Conservation (phyloP, 2,888 invertebrate species). For the Stenichneumon culpator region DNA sequence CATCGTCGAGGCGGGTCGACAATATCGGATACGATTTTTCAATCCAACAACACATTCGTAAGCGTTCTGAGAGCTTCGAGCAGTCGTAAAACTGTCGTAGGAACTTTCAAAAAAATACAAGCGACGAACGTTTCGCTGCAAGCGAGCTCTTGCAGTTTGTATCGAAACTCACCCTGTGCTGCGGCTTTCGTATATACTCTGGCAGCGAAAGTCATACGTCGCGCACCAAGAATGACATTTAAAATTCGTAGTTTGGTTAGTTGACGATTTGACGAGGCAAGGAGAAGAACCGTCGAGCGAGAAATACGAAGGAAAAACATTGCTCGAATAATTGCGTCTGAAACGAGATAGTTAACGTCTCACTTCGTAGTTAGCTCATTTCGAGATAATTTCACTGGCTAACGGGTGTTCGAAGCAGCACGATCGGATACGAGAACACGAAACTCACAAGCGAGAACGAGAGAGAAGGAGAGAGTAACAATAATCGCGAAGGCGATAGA, state of each 20-base stretch:
- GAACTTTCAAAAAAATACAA: not conserved
- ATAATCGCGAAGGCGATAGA: slow-evolving; percentile 3
- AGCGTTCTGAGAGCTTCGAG: too few species aligned
- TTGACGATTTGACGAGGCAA: slow-evolving; percentile 38
- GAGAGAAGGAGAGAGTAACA: slow-evolving; percentile 34
- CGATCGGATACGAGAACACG: slow-evolving; percentile 41
- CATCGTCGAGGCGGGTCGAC: too few species aligned
- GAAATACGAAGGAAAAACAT: not conserved
- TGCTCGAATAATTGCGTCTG: not conserved
- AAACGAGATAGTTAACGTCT: not conserved
- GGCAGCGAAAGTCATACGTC: slow-evolving; percentile 12
- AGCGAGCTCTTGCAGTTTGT: not conserved
- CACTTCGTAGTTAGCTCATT: not conserved
- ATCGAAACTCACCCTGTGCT: not conserved
- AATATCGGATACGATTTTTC: too few species aligned
- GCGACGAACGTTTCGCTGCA: not conserved
- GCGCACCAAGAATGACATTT: slow-evolving; percentile 65
- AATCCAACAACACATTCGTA: too few species aligned
- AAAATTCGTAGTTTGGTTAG: slow-evolving; percentile 64
- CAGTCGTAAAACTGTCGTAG: too few species aligned
- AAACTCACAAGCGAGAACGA: slow-evolving; percentile 37
- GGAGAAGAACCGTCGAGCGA: slow-evolving; percentile 7
- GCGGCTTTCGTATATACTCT: not conserved
- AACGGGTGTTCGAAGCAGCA: slow-evolving; percentile 47
- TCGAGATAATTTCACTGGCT: slow-evolving; percentile 43